Base-by-base conservation (phyloP, 2,888 invertebrate species). In the Cataglyphis livida region DNA sequence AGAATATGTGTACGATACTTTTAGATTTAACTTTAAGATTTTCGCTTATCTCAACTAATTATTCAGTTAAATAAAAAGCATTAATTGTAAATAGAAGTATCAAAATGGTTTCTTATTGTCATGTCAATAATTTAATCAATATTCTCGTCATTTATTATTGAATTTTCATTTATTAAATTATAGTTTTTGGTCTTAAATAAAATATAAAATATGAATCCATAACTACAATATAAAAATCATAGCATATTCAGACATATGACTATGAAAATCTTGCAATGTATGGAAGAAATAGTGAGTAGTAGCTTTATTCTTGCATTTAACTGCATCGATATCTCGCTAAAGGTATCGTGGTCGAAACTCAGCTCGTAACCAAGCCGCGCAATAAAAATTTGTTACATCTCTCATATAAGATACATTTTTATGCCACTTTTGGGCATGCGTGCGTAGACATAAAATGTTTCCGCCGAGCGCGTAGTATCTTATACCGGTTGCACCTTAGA, bases 391-490 rank as follows among this genome's bases (percentile, higher is more conserved):
- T 44, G 70, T 78, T 78, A 70, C 44, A 51, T 32, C 38, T 51
- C 65, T 44, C 35, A 44, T 68, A 78, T 78, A 78, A 78, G 78
- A 78, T 78, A 68, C 78, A 78, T 78, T 78, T 78, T 78, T 78
- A 78, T 78, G 54, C 66, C 41, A 57, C 54, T 68, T 76, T 68
- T 32, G 70, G 57, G 28, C 41, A 41, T 21, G 41, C 54, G 41
- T 38, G 54, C 68, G 41, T 57, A 41, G 41, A 76, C 59, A 51
- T 51, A 70, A 78, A 78, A 78, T 70, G 57, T 70, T 76, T 57
- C 57, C 57, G n/a, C 18, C 41, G 41, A 44, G 62, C 32, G 70
- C 70, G 41, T 54, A 76, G 41, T 54, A 76, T 76, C 48, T 68
- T 41, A 57, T 41, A 68, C 57, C 41, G 41, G 54, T 15, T 68